Percentiles rank a stretch among this genome's conserved stretches.
Conservation (phyloP, 2,797 vertebrate species). For the Anguilla obscura region DNA sequence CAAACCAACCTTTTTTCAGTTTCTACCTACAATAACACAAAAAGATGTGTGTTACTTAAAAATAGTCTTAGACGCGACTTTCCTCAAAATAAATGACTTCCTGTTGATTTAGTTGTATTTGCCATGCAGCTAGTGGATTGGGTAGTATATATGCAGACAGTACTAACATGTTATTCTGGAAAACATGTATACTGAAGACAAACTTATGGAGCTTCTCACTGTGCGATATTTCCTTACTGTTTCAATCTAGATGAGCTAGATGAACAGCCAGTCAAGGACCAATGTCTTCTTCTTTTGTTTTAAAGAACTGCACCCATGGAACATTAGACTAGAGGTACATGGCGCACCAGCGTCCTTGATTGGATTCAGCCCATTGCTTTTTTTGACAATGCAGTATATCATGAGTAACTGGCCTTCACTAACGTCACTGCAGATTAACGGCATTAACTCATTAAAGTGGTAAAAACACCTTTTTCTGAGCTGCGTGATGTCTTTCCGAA, state of each 20-base stretch:
- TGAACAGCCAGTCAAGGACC: slow-evolving; percentile 28
- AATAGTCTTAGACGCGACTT: too few species aligned
- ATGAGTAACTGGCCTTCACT: slow-evolving; percentile 29
- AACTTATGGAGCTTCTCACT: neutral
- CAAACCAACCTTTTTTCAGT: too few species aligned
- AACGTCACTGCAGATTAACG: neutral
- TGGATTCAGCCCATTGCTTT: slow-evolving; percentile 38
- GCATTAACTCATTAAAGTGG: slow-evolving; percentile 1
- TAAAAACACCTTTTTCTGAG: slow-evolving; percentile 17
- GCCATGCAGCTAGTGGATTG: neutral
- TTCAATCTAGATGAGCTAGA: slow-evolving; percentile 23
- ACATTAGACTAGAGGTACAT: slow-evolving; percentile 81
- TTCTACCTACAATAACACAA: too few species aligned
- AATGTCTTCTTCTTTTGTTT: slow-evolving; percentile 26
- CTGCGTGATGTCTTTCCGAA: slow-evolving; percentile 25
- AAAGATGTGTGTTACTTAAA: too few species aligned
- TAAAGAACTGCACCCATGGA: slow-evolving; percentile 65
- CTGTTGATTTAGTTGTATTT: neutral
- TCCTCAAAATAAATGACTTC: too few species aligned
- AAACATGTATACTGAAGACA: neutral
- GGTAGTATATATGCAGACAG: neutral
- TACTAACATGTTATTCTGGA: neutral
- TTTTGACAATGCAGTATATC: slow-evolving; percentile 38
- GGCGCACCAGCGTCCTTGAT: slow-evolving; percentile 47
- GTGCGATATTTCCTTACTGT: neutral